Conservation (phyloP, 2,888 invertebrate species). For the Anagyrus pseudococci region DNA sequence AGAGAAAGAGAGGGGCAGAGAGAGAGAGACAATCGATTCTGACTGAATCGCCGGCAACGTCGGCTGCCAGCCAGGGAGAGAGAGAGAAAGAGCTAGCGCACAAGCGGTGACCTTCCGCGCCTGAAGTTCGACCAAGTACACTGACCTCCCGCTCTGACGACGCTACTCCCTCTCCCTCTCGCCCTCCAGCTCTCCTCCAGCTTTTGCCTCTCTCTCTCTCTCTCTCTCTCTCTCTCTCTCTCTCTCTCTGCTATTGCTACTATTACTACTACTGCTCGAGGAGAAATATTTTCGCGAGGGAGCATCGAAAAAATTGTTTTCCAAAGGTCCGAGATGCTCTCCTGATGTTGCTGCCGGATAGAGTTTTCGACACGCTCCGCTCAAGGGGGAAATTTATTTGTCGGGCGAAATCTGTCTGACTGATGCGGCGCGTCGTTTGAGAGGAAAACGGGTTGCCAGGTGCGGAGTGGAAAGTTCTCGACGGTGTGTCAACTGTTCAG, state of each 20-base stretch:
- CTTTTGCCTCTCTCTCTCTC: neutral
- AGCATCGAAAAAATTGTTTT: neutral
- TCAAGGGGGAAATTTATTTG: no score
- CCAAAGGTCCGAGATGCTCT: no score
- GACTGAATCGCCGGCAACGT: constrained; percentile 22
- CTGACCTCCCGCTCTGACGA: constrained; percentile 43
- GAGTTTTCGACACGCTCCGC: no score
- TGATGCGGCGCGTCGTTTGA: no score
- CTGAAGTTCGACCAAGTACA: constrained; percentile 45
- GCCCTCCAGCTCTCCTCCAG: no score
- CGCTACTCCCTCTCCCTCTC: neutral
- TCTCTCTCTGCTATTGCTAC: neutral
- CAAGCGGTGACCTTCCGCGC: constrained; percentile 38
- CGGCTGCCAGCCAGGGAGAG: neutral
- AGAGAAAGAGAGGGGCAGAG: neutral
- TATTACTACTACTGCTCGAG: neutral
- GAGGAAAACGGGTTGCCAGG: no score
- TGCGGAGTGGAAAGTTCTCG: no score
- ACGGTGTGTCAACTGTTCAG: no score
- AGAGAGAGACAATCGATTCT: constrained; percentile 28
- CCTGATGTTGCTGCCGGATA: no score
- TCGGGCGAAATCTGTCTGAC: no score
- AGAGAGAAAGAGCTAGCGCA: constrained; percentile 11
- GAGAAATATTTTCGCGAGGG: neutral
- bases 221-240: neutral